phyloP scores from a whole-genome alignment of 2,888 invertebrate genomes.

The Torymus auratus region DNA sequence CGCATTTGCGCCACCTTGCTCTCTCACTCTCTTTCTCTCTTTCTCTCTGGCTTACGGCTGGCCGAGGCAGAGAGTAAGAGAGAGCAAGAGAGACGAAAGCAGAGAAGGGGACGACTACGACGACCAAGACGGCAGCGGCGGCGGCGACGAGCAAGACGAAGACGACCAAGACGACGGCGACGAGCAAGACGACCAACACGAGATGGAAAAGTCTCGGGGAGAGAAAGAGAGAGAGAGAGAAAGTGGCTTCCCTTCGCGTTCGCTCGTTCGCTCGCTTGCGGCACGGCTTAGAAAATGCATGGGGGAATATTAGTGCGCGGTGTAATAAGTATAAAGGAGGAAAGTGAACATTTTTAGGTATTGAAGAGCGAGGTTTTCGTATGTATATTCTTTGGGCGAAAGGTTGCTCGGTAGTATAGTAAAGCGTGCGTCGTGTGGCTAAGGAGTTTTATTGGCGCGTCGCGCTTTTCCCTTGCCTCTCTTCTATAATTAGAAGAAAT shows the following conservation, averaged over 20 bases:
- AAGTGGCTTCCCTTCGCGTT: constrained; percentile 30
- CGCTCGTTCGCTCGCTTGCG: background rate
- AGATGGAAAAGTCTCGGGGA: constrained; percentile 48
- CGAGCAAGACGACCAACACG: background rate
- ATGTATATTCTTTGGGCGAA: too few relatives aligned
- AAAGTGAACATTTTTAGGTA: too few relatives aligned
- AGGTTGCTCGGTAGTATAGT: background rate
- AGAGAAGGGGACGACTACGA: background rate
- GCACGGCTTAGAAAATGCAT: too few relatives aligned
- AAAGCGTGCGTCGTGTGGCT: constrained; percentile 3
- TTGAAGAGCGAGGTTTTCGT: too few relatives aligned
- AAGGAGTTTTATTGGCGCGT: constrained; percentile 53
- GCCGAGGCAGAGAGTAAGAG: constrained; percentile 42
- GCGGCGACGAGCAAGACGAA: constrained; percentile 9
- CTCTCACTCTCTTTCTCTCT: constrained; percentile 4
- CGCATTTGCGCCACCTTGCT: constrained; percentile 75
- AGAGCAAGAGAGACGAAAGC: constrained; percentile 27
- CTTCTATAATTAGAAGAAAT: constrained; percentile 55
- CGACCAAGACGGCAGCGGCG: background rate
- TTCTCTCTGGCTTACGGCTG: too few relatives aligned
- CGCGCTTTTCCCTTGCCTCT: constrained; percentile 46
- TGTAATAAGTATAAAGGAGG: too few relatives aligned
- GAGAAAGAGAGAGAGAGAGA: background rate
- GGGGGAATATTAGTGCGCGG: constrained; percentile 30
- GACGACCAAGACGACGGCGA: background rate